A percentile compares a stretch with the other conserved stretches of the same genome.
Conservation (phyloP, 2,797 vertebrate genomes). For the Austrolebias charrua region DNA sequence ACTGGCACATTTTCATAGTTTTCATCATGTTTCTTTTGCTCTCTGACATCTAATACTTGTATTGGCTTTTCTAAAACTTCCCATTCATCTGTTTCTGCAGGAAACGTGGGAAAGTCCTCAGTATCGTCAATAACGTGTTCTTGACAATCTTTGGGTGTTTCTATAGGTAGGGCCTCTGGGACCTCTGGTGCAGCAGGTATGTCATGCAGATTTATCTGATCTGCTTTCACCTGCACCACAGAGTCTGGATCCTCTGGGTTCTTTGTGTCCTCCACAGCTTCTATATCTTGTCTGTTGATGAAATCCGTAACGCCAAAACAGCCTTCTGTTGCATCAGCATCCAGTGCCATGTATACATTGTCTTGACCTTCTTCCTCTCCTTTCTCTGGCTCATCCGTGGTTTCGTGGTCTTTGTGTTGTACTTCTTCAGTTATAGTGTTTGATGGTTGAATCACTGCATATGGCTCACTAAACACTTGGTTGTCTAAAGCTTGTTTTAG, state of each 20-base stretch:
- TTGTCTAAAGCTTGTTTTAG: conserved; percentile 27
- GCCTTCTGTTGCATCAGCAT: conserved; percentile 43
- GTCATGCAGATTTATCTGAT: conserved; percentile 22
- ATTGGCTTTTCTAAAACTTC: conserved; percentile 42
- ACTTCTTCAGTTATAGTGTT: conserved; percentile 4
- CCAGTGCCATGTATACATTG: conserved; percentile 48
- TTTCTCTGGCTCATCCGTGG: conserved; percentile 18
- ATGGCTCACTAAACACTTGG: conserved; percentile 5
- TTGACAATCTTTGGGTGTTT: conserved; percentile 11
- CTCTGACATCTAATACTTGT: conserved; percentile 24
- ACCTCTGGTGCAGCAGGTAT: neutral
- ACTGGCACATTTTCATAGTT: conserved; percentile 6
- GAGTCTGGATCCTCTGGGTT: conserved; percentile 45
- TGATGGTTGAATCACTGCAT: neutral
- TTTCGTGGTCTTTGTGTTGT: conserved; percentile 25
- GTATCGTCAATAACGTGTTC: conserved; percentile 27
- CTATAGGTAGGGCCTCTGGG: conserved; percentile 7
- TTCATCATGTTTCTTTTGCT: conserved; percentile 11
- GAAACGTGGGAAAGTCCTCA: conserved; percentile 6
- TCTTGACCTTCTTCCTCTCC: conserved; percentile 49
- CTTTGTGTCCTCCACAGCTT: conserved; percentile 46
- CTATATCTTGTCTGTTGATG: conserved; percentile 32
- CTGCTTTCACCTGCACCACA: neutral
- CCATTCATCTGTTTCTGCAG: conserved; percentile 47
- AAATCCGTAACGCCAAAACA: conserved; percentile 29